Percentiles rank a stretch among this genome's conserved stretches.
phyloP scores from a whole-genome alignment of 2,888 invertebrate species.

The Cartodere bifasciata region DNA sequence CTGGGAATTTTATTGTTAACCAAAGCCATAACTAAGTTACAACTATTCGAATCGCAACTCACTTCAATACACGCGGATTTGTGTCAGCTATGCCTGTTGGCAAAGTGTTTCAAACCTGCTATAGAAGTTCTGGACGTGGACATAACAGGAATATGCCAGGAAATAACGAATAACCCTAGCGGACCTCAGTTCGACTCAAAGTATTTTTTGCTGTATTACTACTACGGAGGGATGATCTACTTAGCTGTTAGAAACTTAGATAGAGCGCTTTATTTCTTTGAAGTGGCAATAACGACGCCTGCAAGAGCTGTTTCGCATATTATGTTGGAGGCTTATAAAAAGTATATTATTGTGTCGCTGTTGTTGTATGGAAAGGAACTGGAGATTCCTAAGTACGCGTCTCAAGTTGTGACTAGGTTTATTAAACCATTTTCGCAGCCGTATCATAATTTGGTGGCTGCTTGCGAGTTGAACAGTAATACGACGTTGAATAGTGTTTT shows the following conservation, averaged over 20 bases:
- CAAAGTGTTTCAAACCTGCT: slow-evolving; percentile 87
- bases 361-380: slow-evolving; percentile 77
- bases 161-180: slow-evolving; percentile 41
- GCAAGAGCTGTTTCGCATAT: slow-evolving; percentile 90
- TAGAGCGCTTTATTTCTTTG: slow-evolving; percentile 87
- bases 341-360: slow-evolving; percentile 84
- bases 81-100: slow-evolving; percentile 79
- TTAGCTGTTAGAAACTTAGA: slow-evolving; percentile 87
- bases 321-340: slow-evolving; percentile 96
- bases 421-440: slow-evolving; percentile 74
- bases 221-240: slow-evolving; percentile 97
- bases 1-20: slow-evolving; percentile 72
- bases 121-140: slow-evolving; percentile 79
- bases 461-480: slow-evolving; percentile 65
- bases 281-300: slow-evolving; percentile 92
- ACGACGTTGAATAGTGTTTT: slow-evolving; percentile 55
- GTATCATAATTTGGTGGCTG: slow-evolving; percentile 77
- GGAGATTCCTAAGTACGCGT: slow-evolving; percentile 78
- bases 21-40: slow-evolving; percentile 79
- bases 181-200: slow-evolving; percentile 75
- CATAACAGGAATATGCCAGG: slow-evolving; percentile 81
- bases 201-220: slow-evolving; percentile 87
- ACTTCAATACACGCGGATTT: slow-evolving; percentile 91
- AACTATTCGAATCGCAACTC: slow-evolving; percentile 75
- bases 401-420: slow-evolving; percentile 76